A percentile compares a stretch with the other conserved stretches of the same genome.
These are phyloP conservation scores for Agriopis marginaria DNA, from an alignment of 2,888 invertebrate genomes.

Conservation along the genomic window DNA sequence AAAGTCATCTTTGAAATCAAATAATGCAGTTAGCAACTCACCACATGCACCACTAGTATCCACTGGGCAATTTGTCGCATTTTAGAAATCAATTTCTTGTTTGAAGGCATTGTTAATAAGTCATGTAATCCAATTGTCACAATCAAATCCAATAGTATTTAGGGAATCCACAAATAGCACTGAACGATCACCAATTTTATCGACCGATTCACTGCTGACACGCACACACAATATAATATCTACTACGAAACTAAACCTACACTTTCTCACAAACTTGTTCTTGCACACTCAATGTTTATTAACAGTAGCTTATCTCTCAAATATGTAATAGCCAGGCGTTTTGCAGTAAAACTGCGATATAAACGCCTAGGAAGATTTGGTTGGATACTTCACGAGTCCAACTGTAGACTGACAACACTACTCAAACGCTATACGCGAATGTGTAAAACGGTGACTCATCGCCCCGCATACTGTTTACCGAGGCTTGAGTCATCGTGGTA, in stretches of 20 bases:
- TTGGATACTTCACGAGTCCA: conserved; percentile 81
- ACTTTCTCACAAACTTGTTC: conserved; percentile 82
- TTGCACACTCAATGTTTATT: conserved; percentile 65
- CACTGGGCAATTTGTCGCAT: conserved; percentile 80
- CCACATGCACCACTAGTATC: conserved; percentile 82
- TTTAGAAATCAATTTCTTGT: conserved; percentile 80
- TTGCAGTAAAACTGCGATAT: conserved; percentile 80
- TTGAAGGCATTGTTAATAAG: conserved; percentile 77
- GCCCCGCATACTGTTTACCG: conserved; percentile 87
- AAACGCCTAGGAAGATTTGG: conserved; percentile 77
- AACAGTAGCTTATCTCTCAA: conserved; percentile 65
- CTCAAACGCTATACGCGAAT: conserved; percentile 86
- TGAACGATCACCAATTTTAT: conserved; percentile 78
- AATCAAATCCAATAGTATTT: conserved; percentile 65
- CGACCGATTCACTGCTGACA: conserved; percentile 83
- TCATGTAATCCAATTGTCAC: conserved; percentile 58
- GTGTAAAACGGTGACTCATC: conserved; percentile 87
- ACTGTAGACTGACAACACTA: conserved; percentile 85
- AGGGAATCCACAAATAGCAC: conserved; percentile 80
- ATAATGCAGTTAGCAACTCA: conserved; percentile 61
- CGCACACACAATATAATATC: conserved; percentile 71
- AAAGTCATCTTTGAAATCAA: not conserved
- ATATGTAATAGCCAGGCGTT: conserved; percentile 70
- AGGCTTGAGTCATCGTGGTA: conserved; percentile 84
- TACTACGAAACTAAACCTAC: conserved; percentile 73